These are phyloP conservation scores for Euura lappo DNA, from an alignment of 1,140 invertebrate species.

Conservation along the genomic window DNA sequence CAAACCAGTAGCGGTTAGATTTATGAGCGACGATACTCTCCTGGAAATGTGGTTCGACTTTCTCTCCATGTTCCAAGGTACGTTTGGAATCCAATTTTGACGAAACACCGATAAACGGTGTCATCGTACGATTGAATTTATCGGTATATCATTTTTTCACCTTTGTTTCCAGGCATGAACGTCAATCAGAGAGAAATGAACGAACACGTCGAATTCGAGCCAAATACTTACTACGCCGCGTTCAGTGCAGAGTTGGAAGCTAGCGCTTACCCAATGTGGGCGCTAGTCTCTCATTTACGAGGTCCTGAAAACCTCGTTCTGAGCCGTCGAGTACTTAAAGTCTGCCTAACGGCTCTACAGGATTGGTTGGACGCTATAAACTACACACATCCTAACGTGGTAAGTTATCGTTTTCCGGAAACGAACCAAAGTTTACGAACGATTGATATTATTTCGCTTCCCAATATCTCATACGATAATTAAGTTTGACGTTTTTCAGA, in stretches of 20 bases:
- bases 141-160: conserved; percentile 18
- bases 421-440: not conserved
- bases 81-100: conserved; percentile 22
- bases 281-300: conserved; percentile 85
- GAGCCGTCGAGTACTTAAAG: conserved; percentile 75
- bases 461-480: conserved; percentile 2
- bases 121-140: conserved; percentile 8
- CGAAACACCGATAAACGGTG: not conserved
- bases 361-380: conserved; percentile 87
- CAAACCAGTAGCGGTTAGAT: conserved; percentile 85
- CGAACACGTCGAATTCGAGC: conserved; percentile 96
- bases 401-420: conserved; percentile 48
- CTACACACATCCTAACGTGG: conserved; percentile 73
- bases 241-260: conserved; percentile 97
- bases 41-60: conserved; percentile 95
- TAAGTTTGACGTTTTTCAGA: conserved; percentile 56
- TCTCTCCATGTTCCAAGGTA: conserved; percentile 92
- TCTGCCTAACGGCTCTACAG: conserved; percentile 77
- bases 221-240: conserved; percentile 95
- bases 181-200: conserved; percentile 88
- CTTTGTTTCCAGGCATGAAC: conserved; percentile 81
- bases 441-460: not conserved
- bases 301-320: conserved; percentile 74
- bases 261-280: conserved; percentile 97
- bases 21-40: conserved; percentile 85